Evolutionary conservation across 2,888 invertebrate species (phyloP), one percentile per base, ranked within the genome.

Genomic region (Cylindroiulus punctatus): DNA sequence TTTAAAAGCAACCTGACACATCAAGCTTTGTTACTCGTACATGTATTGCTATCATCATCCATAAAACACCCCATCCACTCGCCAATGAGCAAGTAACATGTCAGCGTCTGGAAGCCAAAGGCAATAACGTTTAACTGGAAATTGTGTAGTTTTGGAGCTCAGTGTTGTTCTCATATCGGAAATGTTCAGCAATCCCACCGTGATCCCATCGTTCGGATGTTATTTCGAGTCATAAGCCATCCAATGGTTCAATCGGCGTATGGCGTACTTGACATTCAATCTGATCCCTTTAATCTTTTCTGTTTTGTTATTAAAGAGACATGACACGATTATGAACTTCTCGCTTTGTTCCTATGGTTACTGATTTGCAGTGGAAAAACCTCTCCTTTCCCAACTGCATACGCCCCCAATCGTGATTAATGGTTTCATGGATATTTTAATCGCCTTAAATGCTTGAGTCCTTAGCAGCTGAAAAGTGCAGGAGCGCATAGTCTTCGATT

Each of bases 241-340:
- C 65, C 8, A 10, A 65, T 65, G 65, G 65, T 26, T 65, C 65
- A 22, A 65, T 22, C 26, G 65, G 26, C 65, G 65, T 17, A 17
- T 10, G 4, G n/a, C 44, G 52, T 65, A 65, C 65, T 65, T 65
- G 65, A 65, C 65, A 65, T 65, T 65, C 26, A 65, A 65, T 65
- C 65, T 65, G 65, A 65, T 65, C 65, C 65, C 65, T 65, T 65
- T 65, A 65, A 65, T 65, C 65, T 65, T 26, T 65, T 65, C 65
- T 65, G 65, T 65, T 65, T 65, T 65, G 65, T 65, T 65, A 65
- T 65, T 65, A 65, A 65, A 65, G 65, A 65, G 65, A 65, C 65
- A 65, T 26, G 65, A 65, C 65, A 65, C 65, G 65, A 65, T 65
- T 65, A 65, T 65, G 65, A 65, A 65, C 65, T 65, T 12, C 65